Base-by-base conservation (phyloP, 2,797 vertebrate genomes). In the Manis crassicaudata region DNA sequence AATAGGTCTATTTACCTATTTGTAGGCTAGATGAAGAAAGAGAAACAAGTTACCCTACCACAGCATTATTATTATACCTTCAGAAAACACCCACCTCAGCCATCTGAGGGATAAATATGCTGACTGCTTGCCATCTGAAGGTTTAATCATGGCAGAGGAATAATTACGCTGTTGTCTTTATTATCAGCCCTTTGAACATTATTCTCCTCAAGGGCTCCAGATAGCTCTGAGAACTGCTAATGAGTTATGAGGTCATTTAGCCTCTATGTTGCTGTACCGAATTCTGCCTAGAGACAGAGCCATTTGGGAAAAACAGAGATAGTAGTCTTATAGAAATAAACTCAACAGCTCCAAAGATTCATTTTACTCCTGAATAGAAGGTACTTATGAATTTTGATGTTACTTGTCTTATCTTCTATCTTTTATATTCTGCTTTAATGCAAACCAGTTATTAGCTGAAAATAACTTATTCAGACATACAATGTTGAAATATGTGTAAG, bases 161-260 rank as follows among this genome's bases (percentile, higher is more conserved):
- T 97, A 97, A 97, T 97, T 96, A 97, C 7, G 81, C 89, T 94
- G 95, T 76, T 96, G 96, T 96, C 93, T 98, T 96, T 97, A 97
- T 96, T 91, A 96, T 93, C 94, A 83, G 87, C 79, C 93, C 92
- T 97, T 97, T 97, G 97, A 97, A 97, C 87, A 70, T 80, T 70
- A 86, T 87, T 90, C 96, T 94, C 90, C 90, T 96, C 86, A 35
- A 96, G 97, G 96, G 96, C 94, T 97, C 96, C 97, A 97, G 97
- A 93, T 97, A 97, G 97, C 88, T 97, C 96, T 86, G 87, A 93
- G 95, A 96, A 90, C 76, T 77, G 96, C 96, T 97, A 97, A 98
- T 97, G 97, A 98, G 92, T 96, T 96, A 97, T 97, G 97, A 98
- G 96, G 95, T 97, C 96, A 97, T 97, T 76, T 83, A 96, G 96